A percentile compares a stretch with the other conserved stretches of the same genome.
Evolutionary conservation across 64 coral and sea anemone species (phyloP).

Genomic region (Platygyra sinensis): DNA sequence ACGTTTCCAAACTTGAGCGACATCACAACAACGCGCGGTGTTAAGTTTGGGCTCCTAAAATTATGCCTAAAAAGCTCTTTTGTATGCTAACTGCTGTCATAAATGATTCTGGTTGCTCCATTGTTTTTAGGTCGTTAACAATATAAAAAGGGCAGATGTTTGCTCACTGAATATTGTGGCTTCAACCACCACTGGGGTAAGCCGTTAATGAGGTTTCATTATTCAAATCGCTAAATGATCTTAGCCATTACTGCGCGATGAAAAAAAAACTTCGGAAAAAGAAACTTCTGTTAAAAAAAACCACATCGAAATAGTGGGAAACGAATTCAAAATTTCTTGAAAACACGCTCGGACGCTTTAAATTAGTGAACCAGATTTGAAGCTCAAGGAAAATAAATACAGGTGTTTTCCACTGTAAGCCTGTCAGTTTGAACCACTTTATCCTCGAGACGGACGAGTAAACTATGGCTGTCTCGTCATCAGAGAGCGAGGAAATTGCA

Average conservation of each 20-base stretch:
- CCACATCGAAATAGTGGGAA: neutral
- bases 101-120: neutral
- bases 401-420: constrained; percentile 9
- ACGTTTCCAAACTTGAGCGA: neutral
- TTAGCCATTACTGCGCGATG: too few species aligned
- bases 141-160: constrained; percentile 23
- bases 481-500: neutral
- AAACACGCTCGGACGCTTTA: neutral
- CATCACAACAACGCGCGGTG: neutral
- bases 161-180: neutral
- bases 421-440: neutral
- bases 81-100: neutral
- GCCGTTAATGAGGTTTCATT: neutral
- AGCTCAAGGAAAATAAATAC: constrained; percentile 9
- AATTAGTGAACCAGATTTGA: neutral
- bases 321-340: neutral
- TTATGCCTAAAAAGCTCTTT: neutral
- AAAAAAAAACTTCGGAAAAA: neutral
- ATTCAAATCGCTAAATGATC: neutral
- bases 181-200: neutral
- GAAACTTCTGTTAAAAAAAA: too few species aligned
- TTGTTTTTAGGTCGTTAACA: neutral
- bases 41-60: neutral
- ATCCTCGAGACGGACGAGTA: neutral
- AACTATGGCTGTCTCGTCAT: constrained; percentile 16